Conservation (phyloP, 2,888 invertebrate genomes). For the Ashinkailepas kermadecensis region DNA sequence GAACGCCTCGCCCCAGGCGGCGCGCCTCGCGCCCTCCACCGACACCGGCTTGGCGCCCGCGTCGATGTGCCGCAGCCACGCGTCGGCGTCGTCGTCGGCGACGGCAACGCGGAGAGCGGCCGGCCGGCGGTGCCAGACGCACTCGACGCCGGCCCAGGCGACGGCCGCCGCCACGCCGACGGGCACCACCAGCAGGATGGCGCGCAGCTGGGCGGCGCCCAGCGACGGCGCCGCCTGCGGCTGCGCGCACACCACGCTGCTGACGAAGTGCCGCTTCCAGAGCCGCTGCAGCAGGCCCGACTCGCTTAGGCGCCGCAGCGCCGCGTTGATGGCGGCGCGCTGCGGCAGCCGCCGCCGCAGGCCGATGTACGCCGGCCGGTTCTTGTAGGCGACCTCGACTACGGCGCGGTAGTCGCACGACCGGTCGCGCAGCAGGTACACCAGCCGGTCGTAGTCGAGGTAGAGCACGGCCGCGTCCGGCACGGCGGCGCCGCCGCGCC, state of each 20-base stretch:
- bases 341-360: conserved; percentile 5
- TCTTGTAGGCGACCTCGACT: background rate
- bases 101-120: background rate
- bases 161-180: background rate
- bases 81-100: background rate
- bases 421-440: background rate
- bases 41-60: background rate
- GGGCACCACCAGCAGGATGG: conserved; percentile 20
- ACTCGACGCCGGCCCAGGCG: background rate
- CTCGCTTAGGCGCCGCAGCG: background rate
- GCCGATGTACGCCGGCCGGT: conserved; percentile 1
- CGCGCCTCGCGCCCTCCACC: background rate
- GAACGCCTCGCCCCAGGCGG: background rate
- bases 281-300: conserved; percentile 18
- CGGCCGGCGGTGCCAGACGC: background rate
- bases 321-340: background rate
- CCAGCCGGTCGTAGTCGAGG: conserved; percentile 12
- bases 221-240: background rate
- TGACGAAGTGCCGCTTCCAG: background rate
- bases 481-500: background rate
- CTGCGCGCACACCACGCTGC: background rate
- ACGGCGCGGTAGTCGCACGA: background rate
- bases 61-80: background rate
- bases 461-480: background rate
- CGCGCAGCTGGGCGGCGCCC: conserved; percentile 12